These are phyloP conservation scores for Caenorhabditis afra DNA, from an alignment of 2,888 invertebrate species.

Conservation along the genomic window DNA sequence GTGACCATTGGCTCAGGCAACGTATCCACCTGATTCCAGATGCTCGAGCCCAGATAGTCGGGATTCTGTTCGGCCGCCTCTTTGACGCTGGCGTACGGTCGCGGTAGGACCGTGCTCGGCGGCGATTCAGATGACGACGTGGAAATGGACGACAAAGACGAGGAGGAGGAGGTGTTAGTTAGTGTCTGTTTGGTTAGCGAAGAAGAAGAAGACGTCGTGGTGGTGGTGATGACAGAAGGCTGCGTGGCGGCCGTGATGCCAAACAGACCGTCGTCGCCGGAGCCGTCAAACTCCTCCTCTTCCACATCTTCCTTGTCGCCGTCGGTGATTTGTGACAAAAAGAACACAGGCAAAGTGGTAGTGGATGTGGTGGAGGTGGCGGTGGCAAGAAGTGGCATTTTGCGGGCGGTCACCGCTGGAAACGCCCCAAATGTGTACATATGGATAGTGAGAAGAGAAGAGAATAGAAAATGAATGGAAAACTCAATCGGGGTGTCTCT, in stretches of 20 bases:
- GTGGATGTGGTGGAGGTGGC: too few relatives aligned
- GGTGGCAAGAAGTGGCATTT: conserved; percentile 32
- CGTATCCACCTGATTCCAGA: conserved; percentile 64
- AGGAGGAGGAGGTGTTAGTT: conserved; percentile 52
- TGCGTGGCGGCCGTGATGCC: conserved; percentile 61
- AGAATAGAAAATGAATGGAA: too few relatives aligned
- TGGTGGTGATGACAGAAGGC: conserved; percentile 36
- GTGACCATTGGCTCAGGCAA: conserved; percentile 68
- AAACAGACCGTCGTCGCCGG: conserved; percentile 58
- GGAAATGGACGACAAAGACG: conserved; percentile 7
- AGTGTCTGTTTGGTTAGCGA: conserved; percentile 34
- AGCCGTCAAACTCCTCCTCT: conserved; percentile 56
- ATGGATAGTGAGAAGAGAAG: conserved; percentile 1
- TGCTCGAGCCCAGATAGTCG: conserved; percentile 68
- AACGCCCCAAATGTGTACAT: conserved; percentile 20
- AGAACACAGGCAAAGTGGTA: conserved; percentile 58
- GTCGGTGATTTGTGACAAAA: conserved; percentile 57
- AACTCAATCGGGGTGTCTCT: too few relatives aligned
- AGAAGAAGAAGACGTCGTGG: conserved; percentile 41
- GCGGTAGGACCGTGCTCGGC: conserved; percentile 60
- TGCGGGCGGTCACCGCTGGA: conserved; percentile 42
- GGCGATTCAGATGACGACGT: too few relatives aligned
- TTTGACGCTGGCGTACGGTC: conserved; percentile 70
- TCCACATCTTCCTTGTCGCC: conserved; percentile 41
- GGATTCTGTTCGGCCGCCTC: conserved; percentile 70